Percentiles rank a stretch among this genome's conserved stretches.
phyloP scores from a whole-genome alignment of 2,113 vertebrate species.

The Cricetomys ansorgei region DNA sequence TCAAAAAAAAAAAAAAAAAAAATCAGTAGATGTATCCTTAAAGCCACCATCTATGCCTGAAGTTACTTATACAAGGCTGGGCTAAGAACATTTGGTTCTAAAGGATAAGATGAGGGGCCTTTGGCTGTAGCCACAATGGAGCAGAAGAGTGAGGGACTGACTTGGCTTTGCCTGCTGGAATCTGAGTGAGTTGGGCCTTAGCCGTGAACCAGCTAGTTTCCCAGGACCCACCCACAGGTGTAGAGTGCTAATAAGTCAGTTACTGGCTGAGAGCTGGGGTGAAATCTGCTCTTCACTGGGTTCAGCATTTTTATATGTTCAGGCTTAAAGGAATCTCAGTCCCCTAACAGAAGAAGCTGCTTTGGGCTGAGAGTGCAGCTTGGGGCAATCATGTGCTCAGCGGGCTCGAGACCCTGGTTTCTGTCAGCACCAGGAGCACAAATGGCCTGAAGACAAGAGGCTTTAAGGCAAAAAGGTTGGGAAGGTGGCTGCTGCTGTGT shows the following conservation, averaged over 20 bases:
- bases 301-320: background rate
- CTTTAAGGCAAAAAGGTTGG: background rate
- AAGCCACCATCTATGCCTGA: background rate
- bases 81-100: background rate
- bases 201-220: background rate
- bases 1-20: background rate
- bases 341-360: background rate
- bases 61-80: background rate
- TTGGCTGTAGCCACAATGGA: background rate
- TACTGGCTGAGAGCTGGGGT: background rate
- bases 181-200: background rate
- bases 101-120: background rate
- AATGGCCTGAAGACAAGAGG: background rate
- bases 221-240: background rate
- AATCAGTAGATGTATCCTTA: background rate
- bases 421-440: background rate
- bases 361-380: background rate
- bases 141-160: background rate
- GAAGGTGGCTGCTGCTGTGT: background rate
- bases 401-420: background rate
- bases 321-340: background rate
- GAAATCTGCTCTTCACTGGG: background rate
- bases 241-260: background rate
- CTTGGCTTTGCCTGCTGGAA: background rate
- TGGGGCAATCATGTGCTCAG: background rate